A percentile compares a stretch with the other conserved stretches of the same genome.
These are phyloP conservation scores for Microchirus variegatus DNA, from an alignment of 2,797 vertebrate species.

Conservation along the genomic window DNA sequence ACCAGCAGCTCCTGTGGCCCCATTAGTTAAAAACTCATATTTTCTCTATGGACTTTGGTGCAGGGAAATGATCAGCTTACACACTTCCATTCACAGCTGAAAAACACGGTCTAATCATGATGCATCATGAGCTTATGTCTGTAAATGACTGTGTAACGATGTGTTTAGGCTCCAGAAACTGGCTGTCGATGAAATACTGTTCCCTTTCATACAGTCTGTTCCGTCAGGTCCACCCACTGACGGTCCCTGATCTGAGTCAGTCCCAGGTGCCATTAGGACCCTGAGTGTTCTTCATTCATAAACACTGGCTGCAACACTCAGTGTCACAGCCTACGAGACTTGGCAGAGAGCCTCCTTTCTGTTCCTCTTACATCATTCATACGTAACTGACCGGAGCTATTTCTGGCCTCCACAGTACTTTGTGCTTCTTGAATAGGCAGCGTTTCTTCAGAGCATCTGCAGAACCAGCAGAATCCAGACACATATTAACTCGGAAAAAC, in stretches of 20 bases:
- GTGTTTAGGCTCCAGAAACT: not conserved
- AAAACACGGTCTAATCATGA: no score
- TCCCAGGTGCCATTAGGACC: slow-evolving; percentile 59
- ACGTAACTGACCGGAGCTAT: slow-evolving; percentile 76
- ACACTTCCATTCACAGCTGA: no score
- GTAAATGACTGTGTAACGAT: no score
- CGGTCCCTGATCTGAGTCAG: slow-evolving; percentile 52
- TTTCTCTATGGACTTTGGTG: no score
- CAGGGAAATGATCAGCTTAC: no score
- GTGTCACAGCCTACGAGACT: slow-evolving; percentile 67
- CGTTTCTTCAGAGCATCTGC: slow-evolving; percentile 62
- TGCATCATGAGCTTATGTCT: no score
- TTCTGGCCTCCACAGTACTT: slow-evolving; percentile 68
- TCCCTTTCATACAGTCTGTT: slow-evolving; percentile 38
- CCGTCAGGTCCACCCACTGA: slow-evolving; percentile 40
- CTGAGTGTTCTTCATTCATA: slow-evolving; percentile 73
- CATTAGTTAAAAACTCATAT: no score
- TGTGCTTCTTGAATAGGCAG: slow-evolving; percentile 60
- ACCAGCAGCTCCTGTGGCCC: no score
- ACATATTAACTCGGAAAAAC: slow-evolving; percentile 47
- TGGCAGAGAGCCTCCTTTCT: slow-evolving; percentile 65
- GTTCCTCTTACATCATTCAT: slow-evolving; percentile 75
- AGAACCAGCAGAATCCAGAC: slow-evolving; percentile 57
- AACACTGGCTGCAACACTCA: slow-evolving; percentile 64
- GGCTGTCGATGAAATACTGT: no score